Evolutionary conservation across 2,113 vertebrate genomes (phyloP), one percentile per base, ranked within the genome.

Genomic region (Reinhardtius hippoglossoides): DNA sequence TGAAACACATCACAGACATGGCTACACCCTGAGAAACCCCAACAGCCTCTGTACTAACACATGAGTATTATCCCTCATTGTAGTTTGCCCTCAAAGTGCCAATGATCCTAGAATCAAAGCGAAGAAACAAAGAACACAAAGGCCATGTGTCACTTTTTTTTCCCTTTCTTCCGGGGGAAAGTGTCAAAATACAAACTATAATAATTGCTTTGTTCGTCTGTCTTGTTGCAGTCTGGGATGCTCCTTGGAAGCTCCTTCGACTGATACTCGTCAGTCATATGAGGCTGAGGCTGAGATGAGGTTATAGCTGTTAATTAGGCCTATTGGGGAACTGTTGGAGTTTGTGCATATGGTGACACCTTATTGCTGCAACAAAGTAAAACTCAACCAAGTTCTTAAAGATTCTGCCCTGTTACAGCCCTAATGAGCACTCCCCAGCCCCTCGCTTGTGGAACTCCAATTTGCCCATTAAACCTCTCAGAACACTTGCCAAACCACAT

Each of bases 1-100:
- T 77, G 76, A 79, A 83, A 91, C 76, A 83, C 79, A 86, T 90
- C 88, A 84, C 82, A 88, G 78, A 63, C 80, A 76, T 77, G 69
- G 71, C 72, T 81, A 77, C 78, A 84, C 81, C 80, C 77, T 60
- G 48, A 76, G 85, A 83, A 87, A 65, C 67, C 77, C 80, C 63
- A 81, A 65, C 72, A 71, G 85, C 78, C 77, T 83, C 46, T 63
- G 61, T 80, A 52, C 65, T 82, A 67, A 83, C 69, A 77, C 76
- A 76, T 18, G 50, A 54, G 73, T 52, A 44, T 87, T 71, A 81
- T 59, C 76, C 74, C 61, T 81, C 77, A 60, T 76, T 63, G 74
- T 21, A 64, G 50, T 71, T 83, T 77, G 84, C 72, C 88, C 81
- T 81, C 75, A 80, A 82, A 84, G 81, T 80, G 73, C 75, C 81